Percentiles rank a stretch among this genome's conserved stretches.
Evolutionary conservation across 2,113 vertebrate genomes (phyloP).

Genomic region (Neomonachus schauinslandi): DNA sequence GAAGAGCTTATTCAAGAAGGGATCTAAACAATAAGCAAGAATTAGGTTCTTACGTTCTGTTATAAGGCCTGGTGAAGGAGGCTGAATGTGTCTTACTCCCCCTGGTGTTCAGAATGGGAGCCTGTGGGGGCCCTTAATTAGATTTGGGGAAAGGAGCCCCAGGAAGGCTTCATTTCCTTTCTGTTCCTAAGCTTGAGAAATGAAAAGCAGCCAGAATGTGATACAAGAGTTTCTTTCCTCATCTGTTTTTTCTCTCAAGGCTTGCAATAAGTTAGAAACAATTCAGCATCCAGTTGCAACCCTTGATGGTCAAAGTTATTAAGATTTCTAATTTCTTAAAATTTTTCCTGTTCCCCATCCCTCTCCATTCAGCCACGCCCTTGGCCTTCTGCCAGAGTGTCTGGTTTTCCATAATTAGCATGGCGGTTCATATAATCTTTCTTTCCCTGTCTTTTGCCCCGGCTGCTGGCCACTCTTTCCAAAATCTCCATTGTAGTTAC

Average conservation of each 20-base stretch:
- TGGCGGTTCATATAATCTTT: neutral
- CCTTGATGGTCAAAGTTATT: constrained; percentile 53
- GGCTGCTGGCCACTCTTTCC: constrained; percentile 13
- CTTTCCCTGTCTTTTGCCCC: constrained; percentile 3
- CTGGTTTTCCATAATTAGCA: constrained; percentile 71
- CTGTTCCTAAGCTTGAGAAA: constrained; percentile 8
- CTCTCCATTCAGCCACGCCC: constrained; percentile 33
- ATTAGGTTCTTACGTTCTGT: neutral
- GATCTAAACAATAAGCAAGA: neutral
- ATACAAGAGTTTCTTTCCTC: constrained; percentile 23
- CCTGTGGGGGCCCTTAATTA: neutral
- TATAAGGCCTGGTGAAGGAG: neutral
- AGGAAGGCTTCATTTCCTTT: constrained; percentile 56
- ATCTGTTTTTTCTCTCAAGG: constrained; percentile 69
- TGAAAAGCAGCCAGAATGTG: constrained; percentile 48
- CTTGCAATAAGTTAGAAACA: constrained; percentile 57
- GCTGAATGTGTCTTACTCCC: constrained; percentile 33
- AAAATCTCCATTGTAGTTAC: neutral
- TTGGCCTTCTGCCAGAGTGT: constrained; percentile 56
- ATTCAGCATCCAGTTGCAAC: constrained; percentile 30
- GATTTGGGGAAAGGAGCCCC: neutral
- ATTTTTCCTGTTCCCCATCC: constrained; percentile 59
- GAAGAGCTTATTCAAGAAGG: neutral
- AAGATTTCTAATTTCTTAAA: constrained; percentile 71
- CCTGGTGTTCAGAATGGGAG: constrained; percentile 63